Conservation (phyloP, 2,113 vertebrate species). For the Casuarius casuarius region DNA sequence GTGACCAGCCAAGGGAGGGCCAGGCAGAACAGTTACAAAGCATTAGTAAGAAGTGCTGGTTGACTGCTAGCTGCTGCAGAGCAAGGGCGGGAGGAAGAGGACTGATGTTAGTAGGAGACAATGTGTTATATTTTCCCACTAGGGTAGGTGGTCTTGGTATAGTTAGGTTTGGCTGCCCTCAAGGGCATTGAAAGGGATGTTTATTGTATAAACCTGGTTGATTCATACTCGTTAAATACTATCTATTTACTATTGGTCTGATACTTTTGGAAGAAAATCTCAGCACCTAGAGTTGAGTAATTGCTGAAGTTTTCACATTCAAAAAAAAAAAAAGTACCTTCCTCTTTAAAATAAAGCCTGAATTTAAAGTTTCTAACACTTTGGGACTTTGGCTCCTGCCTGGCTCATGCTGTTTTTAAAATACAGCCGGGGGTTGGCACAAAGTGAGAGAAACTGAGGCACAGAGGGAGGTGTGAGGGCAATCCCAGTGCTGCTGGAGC, state of each 20-base stretch:
- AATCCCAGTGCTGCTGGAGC: background rate
- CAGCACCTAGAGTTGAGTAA: background rate
- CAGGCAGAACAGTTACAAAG: too few species aligned
- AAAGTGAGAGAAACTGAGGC: background rate
- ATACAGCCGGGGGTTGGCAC: background rate
- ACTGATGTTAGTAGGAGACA: background rate
- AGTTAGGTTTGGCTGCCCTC: background rate
- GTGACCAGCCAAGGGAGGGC: too few species aligned
- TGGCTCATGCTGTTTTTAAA: slow-evolving; percentile 36
- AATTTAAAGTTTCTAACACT: background rate
- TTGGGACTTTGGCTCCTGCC: slow-evolving; percentile 29
- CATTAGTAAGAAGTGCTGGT: too few species aligned
- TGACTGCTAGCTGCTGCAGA: too few species aligned
- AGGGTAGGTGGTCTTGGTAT: background rate
- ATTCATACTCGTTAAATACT: slow-evolving; percentile 6
- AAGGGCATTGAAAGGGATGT: background rate
- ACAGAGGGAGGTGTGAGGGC: background rate
- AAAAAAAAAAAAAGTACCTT: background rate
- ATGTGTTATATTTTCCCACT: background rate
- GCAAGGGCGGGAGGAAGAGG: too few species aligned
- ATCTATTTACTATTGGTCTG: background rate
- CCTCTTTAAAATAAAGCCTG: slow-evolving; percentile 15
- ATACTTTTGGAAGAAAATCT: background rate
- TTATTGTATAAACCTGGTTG: background rate
- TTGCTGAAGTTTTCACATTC: background rate